Conservation (phyloP, 1,140 invertebrate genomes). For the Sweltsa coloradensis region DNA sequence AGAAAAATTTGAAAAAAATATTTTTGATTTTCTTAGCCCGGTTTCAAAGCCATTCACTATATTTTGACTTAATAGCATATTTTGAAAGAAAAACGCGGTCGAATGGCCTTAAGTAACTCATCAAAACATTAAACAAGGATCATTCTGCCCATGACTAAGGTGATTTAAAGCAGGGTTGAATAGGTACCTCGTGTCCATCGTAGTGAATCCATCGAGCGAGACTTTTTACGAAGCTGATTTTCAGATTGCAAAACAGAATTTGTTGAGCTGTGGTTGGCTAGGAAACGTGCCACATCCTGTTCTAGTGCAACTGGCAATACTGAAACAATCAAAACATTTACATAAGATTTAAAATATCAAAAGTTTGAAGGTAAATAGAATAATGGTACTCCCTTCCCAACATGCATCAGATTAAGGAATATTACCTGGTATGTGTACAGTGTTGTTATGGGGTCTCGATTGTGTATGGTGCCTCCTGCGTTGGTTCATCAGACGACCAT, state of each 20-base stretch:
- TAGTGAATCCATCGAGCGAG: slow-evolving; percentile 20
- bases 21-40: no score
- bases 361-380: no score
- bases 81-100: no score
- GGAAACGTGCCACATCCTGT: slow-evolving; percentile 35
- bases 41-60: no score
- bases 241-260: not conserved
- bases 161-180: no score
- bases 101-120: no score
- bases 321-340: slow-evolving; percentile 12
- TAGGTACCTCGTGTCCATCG: slow-evolving; percentile 9
- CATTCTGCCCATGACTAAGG: no score
- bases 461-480: not conserved
- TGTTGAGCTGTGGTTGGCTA: slow-evolving; percentile 22
- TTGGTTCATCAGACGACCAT: not conserved
- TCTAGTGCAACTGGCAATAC: slow-evolving; percentile 37
- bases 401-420: no score
- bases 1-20: no score
- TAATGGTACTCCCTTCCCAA: no score
- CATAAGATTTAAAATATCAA: slow-evolving; percentile 5
- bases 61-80: no score
- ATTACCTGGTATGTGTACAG: slow-evolving; percentile 15
- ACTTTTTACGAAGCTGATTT: slow-evolving; percentile 9
- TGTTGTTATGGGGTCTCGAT: slow-evolving; percentile 7
- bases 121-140: no score